Conservation (phyloP, 2,113 vertebrate species). For the Perca schrenkii region DNA sequence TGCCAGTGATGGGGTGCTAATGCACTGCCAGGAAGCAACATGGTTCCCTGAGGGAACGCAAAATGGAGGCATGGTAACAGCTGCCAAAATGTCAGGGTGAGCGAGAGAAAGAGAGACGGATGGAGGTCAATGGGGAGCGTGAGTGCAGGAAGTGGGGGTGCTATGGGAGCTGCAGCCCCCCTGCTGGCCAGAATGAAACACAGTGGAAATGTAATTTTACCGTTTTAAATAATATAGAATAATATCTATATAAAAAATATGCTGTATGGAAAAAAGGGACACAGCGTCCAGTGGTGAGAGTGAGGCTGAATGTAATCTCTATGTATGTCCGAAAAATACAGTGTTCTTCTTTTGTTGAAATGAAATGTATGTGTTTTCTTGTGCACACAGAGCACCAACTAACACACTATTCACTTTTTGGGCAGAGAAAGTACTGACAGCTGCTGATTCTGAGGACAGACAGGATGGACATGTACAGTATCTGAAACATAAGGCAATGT, state of each 20-base stretch:
- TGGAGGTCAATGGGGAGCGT: neutral
- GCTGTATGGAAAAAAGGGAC: neutral
- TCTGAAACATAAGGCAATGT: neutral
- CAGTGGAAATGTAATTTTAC: neutral
- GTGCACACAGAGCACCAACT: neutral
- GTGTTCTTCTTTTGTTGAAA: neutral
- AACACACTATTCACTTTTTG: neutral
- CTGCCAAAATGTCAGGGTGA: constrained; percentile 63
- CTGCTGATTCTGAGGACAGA: neutral
- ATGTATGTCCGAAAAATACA: too few species aligned
- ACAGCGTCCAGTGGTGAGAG: neutral
- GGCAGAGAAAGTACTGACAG: neutral
- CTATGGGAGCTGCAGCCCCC: neutral
- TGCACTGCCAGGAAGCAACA: constrained; percentile 59
- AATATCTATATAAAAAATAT: too few species aligned
- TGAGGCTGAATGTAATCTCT: neutral
- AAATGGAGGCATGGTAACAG: constrained; percentile 59
- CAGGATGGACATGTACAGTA: neutral
- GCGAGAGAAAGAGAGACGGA: neutral
- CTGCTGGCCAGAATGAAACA: neutral
- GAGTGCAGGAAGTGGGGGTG: neutral
- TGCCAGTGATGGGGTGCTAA: constrained; percentile 54
- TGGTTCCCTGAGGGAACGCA: constrained; percentile 60
- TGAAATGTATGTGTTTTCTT: neutral
- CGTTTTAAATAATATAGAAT: neutral